Evolutionary conservation across 92 coral and sea anemone species (phyloP).

Genomic region (Epizoanthus rinbou): DNA sequence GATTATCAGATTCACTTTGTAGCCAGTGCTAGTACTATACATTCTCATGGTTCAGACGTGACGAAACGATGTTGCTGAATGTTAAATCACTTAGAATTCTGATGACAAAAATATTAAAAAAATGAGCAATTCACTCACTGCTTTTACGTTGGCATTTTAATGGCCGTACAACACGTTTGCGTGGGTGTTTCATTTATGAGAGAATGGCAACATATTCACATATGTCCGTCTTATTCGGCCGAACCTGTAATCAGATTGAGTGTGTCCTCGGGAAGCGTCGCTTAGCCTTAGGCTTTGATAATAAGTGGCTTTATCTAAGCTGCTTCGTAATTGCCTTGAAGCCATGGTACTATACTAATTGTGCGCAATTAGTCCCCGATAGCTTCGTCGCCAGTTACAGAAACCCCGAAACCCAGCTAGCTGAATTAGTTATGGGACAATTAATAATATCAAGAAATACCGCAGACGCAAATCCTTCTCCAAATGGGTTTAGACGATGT

Average conservation of each 20-base stretch:
- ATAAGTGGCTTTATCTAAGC: background rate
- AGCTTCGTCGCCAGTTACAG: background rate
- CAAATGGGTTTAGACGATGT: background rate
- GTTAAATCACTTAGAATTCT: too few relatives aligned
- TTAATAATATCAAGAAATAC: slow-evolving; percentile 8
- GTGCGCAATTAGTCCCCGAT: slow-evolving; percentile 30
- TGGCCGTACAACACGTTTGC: background rate
- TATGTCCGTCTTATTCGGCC: slow-evolving; percentile 2
- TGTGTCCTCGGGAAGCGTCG: background rate
- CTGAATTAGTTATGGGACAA: background rate
- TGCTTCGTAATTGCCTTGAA: slow-evolving; percentile 18
- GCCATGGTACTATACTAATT: slow-evolving; percentile 4
- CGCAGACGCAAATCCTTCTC: slow-evolving; percentile 16
- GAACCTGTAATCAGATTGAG: background rate
- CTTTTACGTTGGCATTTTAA: slow-evolving; percentile 31
- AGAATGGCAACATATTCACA: background rate
- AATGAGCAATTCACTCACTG: background rate
- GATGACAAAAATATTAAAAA: too few relatives aligned
- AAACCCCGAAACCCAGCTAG: background rate
- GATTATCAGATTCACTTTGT: background rate
- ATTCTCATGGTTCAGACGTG: too few relatives aligned
- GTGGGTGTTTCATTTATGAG: slow-evolving; percentile 1
- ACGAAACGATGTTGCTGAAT: too few relatives aligned
- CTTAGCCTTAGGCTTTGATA: background rate
- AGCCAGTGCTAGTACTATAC: too few relatives aligned